Evolutionary conservation across 2,113 vertebrate species (phyloP).

Genomic region (Tylochromis polylepis): DNA sequence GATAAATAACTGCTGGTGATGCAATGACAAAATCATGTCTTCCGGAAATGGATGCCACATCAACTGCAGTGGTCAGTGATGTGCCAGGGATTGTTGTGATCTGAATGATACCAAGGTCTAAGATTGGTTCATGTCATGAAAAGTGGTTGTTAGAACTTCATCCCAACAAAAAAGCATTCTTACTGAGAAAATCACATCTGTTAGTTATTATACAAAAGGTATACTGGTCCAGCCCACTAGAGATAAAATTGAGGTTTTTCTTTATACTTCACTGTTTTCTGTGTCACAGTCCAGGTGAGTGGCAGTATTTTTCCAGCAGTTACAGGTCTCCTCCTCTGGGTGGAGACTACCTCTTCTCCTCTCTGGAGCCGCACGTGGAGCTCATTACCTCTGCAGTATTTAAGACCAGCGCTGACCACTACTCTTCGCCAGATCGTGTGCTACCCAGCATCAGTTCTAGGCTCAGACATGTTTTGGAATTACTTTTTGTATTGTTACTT

Average conservation of each 20-base stretch:
- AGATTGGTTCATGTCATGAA: background rate
- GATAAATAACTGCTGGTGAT: constrained; percentile 56
- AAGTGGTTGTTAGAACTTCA: background rate
- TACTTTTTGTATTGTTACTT: no score
- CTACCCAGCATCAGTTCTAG: no score
- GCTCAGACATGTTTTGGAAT: no score
- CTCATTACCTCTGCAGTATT: background rate
- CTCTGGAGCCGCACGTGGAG: background rate
- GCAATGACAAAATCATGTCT: background rate
- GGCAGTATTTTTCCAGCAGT: background rate
- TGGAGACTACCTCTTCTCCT: background rate
- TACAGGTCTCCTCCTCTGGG: background rate
- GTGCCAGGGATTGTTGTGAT: background rate
- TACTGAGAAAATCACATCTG: background rate
- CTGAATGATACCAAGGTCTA: background rate
- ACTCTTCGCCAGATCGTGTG: background rate
- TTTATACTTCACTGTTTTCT: background rate
- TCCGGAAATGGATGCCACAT: constrained; percentile 12
- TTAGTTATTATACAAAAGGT: background rate
- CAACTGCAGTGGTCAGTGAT: constrained; percentile 15
- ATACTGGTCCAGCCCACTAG: background rate
- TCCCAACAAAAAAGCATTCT: background rate
- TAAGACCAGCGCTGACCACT: background rate
- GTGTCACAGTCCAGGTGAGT: no score
- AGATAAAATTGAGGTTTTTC: background rate